A percentile compares a stretch with the other conserved stretches of the same genome.
phyloP scores from a whole-genome alignment of 1,140 invertebrate genomes.

The Musca domestica region DNA sequence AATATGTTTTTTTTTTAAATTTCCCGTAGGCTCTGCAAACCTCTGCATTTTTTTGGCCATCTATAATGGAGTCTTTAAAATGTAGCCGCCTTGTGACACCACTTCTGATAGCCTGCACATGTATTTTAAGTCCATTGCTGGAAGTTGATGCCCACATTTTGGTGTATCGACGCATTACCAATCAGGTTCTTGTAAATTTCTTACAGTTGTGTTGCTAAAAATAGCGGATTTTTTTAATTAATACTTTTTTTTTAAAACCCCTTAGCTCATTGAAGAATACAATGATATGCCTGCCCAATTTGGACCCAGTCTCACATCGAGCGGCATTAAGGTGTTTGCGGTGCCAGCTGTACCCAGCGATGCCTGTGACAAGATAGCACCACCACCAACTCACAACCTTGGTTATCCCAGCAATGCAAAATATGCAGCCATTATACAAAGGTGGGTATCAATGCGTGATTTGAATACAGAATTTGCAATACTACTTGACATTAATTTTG shows the following conservation, averaged over 20 bases:
- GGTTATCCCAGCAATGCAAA: conserved; percentile 57
- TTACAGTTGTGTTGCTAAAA: neutral
- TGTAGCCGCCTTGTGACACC: too few relatives aligned
- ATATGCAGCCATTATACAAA: conserved; percentile 75
- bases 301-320: conserved; percentile 59
- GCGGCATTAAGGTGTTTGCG: conserved; percentile 66
- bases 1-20: neutral
- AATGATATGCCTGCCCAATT: conserved; percentile 69
- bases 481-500: neutral
- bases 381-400: conserved; percentile 57
- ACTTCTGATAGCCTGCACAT: neutral
- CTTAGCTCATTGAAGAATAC: conserved; percentile 65
- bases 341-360: conserved; percentile 65
- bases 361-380: conserved; percentile 63
- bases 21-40: neutral
- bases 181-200: conserved; percentile 34
- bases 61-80: neutral
- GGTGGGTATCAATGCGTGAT: conserved; percentile 45
- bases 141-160: conserved; percentile 7
- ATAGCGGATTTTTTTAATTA: neutral
- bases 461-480: neutral
- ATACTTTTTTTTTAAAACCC: too few relatives aligned
- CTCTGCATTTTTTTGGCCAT: neutral
- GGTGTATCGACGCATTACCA: conserved; percentile 30
- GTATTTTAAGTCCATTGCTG: neutral